These are phyloP conservation scores for Heterotis niloticus DNA, from an alignment of 2,113 vertebrate species.

Conservation along the genomic window DNA sequence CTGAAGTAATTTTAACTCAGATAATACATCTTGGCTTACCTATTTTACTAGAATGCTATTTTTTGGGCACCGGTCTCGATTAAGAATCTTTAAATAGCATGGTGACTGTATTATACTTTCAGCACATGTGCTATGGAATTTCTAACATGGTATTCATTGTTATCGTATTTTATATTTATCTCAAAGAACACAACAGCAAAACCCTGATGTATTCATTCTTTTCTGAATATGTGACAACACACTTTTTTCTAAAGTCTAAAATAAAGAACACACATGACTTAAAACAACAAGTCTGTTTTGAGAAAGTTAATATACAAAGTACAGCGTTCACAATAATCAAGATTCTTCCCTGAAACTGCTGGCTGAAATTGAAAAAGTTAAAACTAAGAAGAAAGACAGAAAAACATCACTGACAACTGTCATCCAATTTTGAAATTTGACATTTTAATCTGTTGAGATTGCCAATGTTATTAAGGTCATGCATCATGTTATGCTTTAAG, in stretches of 20 bases:
- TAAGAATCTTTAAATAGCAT: constrained; percentile 22
- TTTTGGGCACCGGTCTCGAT: not conserved
- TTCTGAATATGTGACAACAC: constrained; percentile 7
- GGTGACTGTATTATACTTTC: not conserved
- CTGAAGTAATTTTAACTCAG: not conserved
- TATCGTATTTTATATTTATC: not conserved
- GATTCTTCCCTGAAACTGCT: not conserved
- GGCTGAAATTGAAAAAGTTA: not conserved
- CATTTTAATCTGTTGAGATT: not conserved
- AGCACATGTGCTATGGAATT: not conserved
- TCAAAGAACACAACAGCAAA: not conserved
- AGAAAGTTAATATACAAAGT: not conserved
- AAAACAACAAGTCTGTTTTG: not conserved
- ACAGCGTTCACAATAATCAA: not conserved
- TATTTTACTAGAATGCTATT: constrained; percentile 6
- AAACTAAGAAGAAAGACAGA: too few species aligned
- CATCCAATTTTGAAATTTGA: not conserved
- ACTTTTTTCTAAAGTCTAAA: constrained; percentile 7
- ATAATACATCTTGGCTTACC: not conserved
- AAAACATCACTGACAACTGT: not conserved
- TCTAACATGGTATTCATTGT: not conserved
- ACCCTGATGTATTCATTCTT: constrained; percentile 7
- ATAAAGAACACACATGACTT: constrained; percentile 2
- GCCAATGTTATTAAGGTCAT: not conserved
- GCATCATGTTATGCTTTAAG: not conserved